Evolutionary conservation across 1,140 invertebrate species (phyloP).

Genomic region (Apis cerana): DNA sequence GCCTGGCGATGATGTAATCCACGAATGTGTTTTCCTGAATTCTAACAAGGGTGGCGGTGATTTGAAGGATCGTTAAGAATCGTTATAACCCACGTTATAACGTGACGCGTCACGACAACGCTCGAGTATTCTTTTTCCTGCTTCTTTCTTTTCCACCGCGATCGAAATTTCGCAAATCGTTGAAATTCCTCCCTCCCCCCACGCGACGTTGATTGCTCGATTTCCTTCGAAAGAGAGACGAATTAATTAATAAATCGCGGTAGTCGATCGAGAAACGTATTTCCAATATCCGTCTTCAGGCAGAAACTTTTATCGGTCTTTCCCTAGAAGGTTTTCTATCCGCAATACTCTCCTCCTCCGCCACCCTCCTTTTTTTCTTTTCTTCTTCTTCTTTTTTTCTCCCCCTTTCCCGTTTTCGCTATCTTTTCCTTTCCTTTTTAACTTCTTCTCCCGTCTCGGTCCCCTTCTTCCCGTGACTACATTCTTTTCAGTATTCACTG

Average conservation of each 20-base stretch:
- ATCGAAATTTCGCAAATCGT: background rate
- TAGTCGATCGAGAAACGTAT: slow-evolving; percentile 46
- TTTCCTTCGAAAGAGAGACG: background rate
- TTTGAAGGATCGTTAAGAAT: background rate
- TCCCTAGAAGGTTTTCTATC: slow-evolving; percentile 16
- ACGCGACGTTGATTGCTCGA: background rate
- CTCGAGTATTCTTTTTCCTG: background rate
- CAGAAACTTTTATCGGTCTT: slow-evolving; percentile 47
- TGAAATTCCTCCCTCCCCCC: background rate
- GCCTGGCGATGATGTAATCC: slow-evolving; percentile 16
- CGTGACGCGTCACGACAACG: too few relatives aligned
- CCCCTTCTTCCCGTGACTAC: slow-evolving; percentile 59
- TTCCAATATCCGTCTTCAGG: slow-evolving; percentile 55
- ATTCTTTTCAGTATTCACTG: slow-evolving; percentile 74
- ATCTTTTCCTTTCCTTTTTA: slow-evolving; percentile 60
- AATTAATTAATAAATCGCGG: slow-evolving; percentile 54
- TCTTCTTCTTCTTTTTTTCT: slow-evolving; percentile 33
- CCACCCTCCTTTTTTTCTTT: slow-evolving; percentile 42
- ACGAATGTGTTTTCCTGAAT: slow-evolving; percentile 2
- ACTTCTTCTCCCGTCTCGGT: slow-evolving; percentile 48
- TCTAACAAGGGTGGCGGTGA: too few relatives aligned
- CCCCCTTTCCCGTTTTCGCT: slow-evolving; percentile 51
- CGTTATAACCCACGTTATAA: background rate
- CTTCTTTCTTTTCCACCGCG: background rate
- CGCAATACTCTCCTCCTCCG: slow-evolving; percentile 21